phyloP scores from a whole-genome alignment of 2,888 invertebrate genomes.

The Phyllotreta cruciferae region DNA sequence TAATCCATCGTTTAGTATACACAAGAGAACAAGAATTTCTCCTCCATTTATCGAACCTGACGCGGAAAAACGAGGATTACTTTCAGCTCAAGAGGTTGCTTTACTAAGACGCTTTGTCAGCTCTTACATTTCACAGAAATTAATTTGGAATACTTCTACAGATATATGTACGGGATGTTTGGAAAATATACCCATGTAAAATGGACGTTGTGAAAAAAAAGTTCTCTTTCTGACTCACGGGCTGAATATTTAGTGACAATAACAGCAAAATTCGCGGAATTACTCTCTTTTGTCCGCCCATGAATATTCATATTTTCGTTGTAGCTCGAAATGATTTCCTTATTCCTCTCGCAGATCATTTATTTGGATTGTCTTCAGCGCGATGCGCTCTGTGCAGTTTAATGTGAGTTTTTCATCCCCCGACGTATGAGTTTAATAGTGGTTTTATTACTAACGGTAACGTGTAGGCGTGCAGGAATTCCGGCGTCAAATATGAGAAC shows the following conservation, averaged over 20 bases:
- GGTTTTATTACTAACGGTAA: slow-evolving; percentile 15
- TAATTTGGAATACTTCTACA: no score
- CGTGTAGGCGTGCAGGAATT: slow-evolving; percentile 16
- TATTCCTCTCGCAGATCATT: slow-evolving; percentile 5
- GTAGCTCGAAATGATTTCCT: slow-evolving; percentile 16
- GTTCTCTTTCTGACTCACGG: background rate
- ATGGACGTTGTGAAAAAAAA: no score
- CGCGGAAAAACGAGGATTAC: slow-evolving; percentile 25
- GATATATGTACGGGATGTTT: no score
- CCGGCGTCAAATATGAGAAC: slow-evolving; percentile 11
- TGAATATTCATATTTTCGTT: slow-evolving; percentile 21
- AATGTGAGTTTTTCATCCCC: slow-evolving; percentile 13
- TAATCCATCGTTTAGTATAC: slow-evolving; percentile 32
- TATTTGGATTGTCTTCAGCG: slow-evolving; percentile 14
- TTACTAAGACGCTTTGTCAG: slow-evolving; percentile 1
- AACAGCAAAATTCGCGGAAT: slow-evolving; percentile 5
- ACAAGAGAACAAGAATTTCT: slow-evolving; percentile 27
- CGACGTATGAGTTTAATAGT: slow-evolving; percentile 15
- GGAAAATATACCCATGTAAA: no score
- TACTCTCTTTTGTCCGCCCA: slow-evolving; percentile 14
- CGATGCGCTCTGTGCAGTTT: slow-evolving; percentile 15
- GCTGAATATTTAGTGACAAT: no score
- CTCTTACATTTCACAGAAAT: slow-evolving; percentile 1
- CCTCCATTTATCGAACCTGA: slow-evolving; percentile 23
- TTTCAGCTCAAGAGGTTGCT: slow-evolving; percentile 5